Percentiles rank a stretch among this genome's conserved stretches.
These are phyloP conservation scores for Tylochromis polylepis DNA, from an alignment of 2,113 vertebrate genomes.

Conservation along the genomic window DNA sequence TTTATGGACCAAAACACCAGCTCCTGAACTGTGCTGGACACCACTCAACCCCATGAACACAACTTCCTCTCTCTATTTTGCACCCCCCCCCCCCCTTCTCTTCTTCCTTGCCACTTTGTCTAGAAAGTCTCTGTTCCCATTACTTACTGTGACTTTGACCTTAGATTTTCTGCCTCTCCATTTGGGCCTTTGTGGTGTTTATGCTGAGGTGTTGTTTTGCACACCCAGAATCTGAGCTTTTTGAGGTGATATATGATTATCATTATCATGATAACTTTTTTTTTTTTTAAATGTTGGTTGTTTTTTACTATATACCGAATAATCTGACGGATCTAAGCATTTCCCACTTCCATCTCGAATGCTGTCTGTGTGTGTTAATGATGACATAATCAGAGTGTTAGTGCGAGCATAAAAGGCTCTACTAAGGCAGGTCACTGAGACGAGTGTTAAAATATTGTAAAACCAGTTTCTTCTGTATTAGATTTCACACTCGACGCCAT, in stretches of 20 bases:
- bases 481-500: neutral
- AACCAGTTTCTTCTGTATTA: neutral
- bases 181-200: neutral
- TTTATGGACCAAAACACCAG: slow-evolving; percentile 47
- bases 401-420: neutral
- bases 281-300: neutral
- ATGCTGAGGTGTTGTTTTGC: neutral
- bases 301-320: neutral
- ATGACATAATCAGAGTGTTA: neutral
- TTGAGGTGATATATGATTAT: neutral
- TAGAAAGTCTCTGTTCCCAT: neutral
- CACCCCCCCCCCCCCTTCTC: neutral
- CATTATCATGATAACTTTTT: neutral
- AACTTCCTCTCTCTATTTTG: slow-evolving; percentile 3
- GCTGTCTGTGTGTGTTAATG: neutral
- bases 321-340: neutral
- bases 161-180: neutral
- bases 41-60: slow-evolving; percentile 44
- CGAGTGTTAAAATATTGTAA: neutral
- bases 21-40: slow-evolving; percentile 60
- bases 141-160: neutral
- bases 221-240: neutral
- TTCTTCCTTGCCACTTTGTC: neutral
- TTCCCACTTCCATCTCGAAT: neutral
- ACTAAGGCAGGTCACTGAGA: neutral